Percentiles rank a stretch among this genome's conserved stretches.
Conservation (phyloP, 2,888 invertebrate species). For the Temnothorax rugatulus region DNA sequence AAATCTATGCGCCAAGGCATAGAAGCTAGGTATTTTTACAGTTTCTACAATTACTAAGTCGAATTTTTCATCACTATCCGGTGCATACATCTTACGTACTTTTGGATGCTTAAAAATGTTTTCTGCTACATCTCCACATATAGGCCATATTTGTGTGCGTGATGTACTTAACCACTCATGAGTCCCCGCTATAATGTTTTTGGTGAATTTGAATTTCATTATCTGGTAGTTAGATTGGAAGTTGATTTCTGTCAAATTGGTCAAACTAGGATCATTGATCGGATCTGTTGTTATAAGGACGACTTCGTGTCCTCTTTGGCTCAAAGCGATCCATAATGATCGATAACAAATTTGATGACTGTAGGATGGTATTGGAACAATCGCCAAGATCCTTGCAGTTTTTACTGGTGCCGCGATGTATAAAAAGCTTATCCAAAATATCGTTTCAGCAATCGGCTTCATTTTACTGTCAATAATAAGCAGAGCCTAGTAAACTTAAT, state of each 20-base stretch:
- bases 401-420: not conserved
- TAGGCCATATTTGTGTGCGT: accelerated
- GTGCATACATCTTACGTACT: slow-evolving; percentile 64
- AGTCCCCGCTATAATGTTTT: accelerated
- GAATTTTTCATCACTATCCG: slow-evolving; percentile 85
- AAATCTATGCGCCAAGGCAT: slow-evolving; percentile 88
- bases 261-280: no score
- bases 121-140: accelerated
- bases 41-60: slow-evolving; percentile 88
- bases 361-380: slow-evolving; percentile 85
- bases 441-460: not conserved
- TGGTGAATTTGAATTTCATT: not conserved
- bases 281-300: no score
- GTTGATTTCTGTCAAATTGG: no score
- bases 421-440: not conserved
- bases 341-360: slow-evolving; percentile 87
- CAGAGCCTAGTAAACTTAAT: not conserved
- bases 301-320: slow-evolving; percentile 65
- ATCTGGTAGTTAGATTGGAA: slow-evolving; percentile 42
- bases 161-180: not conserved
- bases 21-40: slow-evolving; percentile 84
- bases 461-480: slow-evolving; percentile 16
- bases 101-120: slow-evolving; percentile 69
- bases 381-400: slow-evolving; percentile 85
- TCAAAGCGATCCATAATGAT: slow-evolving; percentile 85